Evolutionary conservation across 2,888 invertebrate genomes (phyloP).

Genomic region (Lamproptera curius): DNA sequence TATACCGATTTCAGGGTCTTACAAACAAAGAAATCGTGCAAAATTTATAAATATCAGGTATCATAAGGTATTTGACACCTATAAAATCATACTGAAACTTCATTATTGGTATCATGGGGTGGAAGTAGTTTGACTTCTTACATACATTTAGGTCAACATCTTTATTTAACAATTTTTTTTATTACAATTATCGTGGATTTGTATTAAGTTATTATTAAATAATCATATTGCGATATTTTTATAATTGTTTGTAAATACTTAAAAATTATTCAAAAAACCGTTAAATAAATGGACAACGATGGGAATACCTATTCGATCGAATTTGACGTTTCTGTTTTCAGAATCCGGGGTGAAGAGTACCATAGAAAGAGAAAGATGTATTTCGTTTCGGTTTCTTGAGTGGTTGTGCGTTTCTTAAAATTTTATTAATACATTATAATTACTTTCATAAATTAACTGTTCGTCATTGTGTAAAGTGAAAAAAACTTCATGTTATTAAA

Average conservation of each 20-base stretch:
- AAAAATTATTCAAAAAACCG: background rate
- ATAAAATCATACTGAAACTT: too few relatives aligned
- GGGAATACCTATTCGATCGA: constrained; percentile 30
- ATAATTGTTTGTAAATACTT: too few relatives aligned
- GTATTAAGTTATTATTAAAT: too few relatives aligned
- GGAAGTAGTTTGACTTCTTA: too few relatives aligned
- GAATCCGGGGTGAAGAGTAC: constrained; percentile 30
- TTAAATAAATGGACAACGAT: background rate
- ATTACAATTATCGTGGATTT: too few relatives aligned
- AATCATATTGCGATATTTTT: too few relatives aligned
- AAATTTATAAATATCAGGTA: too few relatives aligned
- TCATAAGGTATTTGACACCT: too few relatives aligned
- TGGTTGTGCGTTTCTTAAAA: constrained; percentile 46
- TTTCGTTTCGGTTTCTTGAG: constrained; percentile 43
- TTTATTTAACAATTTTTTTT: too few relatives aligned
- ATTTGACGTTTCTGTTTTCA: constrained; percentile 59
- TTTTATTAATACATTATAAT: constrained; percentile 46
- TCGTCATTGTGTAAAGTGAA: constrained; percentile 19
- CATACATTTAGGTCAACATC: too few relatives aligned
- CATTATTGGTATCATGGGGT: too few relatives aligned
- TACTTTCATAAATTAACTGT: constrained; percentile 30
- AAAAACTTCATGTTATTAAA: constrained; percentile 3
- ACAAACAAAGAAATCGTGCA: too few relatives aligned
- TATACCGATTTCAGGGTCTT: constrained; percentile 7
- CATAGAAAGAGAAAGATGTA: constrained; percentile 37